Percentiles rank a stretch among this genome's conserved stretches.
Evolutionary conservation across 2,113 vertebrate genomes (phyloP).

Genomic region (Malurus melanocephalus): DNA sequence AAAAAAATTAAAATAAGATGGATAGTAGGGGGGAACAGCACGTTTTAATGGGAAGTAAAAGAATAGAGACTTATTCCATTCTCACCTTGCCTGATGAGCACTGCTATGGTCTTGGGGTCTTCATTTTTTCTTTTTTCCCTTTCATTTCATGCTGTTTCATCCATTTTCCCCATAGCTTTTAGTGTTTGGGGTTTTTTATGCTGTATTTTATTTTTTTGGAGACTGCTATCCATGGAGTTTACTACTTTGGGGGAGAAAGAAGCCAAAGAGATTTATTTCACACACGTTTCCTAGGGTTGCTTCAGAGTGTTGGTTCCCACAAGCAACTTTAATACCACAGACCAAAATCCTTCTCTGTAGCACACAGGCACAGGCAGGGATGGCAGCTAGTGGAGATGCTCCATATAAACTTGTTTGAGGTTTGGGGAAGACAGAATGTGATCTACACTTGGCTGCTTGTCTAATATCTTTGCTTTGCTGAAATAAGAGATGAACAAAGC

Average conservation of each 20-base stretch:
- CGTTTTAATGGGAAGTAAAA: conserved; percentile 16
- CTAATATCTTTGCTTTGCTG: not conserved
- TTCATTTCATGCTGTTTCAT: not conserved
- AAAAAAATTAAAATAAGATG: not conserved
- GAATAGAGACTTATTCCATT: conserved; percentile 10
- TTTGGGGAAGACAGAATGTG: not conserved
- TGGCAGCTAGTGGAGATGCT: not conserved
- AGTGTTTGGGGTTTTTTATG: not conserved
- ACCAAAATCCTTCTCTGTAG: not conserved
- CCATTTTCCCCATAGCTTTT: not conserved
- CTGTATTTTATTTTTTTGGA: not conserved
- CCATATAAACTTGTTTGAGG: not conserved
- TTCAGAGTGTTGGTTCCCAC: not conserved
- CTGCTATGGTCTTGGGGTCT: not conserved
- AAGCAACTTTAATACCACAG: not conserved
- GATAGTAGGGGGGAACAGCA: not conserved
- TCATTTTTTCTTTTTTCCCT: not conserved
- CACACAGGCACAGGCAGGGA: not conserved
- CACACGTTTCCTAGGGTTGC: not conserved
- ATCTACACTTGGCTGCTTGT: not conserved
- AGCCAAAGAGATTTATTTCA: not conserved
- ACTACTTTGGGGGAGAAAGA: not conserved
- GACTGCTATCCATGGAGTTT: not conserved
- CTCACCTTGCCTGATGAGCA: conserved; percentile 10
- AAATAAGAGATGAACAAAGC: not conserved